Percentiles rank a stretch among this genome's conserved stretches.
phyloP scores from a whole-genome alignment of 2,888 invertebrate species.

The Cylloceria caligata region DNA sequence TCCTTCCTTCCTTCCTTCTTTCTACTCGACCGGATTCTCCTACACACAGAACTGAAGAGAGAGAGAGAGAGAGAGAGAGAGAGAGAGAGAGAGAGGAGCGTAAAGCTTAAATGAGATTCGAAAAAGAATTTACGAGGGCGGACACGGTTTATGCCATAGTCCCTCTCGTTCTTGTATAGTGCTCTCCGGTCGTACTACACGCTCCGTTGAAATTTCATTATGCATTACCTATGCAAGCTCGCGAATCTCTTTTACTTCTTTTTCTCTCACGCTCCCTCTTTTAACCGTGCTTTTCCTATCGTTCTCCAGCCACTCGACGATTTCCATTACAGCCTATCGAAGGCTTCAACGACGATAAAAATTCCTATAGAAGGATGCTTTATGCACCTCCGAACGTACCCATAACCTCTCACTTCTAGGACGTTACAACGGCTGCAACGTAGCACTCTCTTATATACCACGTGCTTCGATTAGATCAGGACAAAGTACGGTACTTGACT shows the following conservation, averaged over 20 bases:
- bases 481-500: neutral
- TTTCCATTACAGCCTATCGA: slow-evolving; percentile 51
- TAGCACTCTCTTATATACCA: neutral
- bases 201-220: slow-evolving; percentile 51
- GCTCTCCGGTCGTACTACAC: slow-evolving; percentile 24
- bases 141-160: slow-evolving; percentile 34
- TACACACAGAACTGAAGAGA: neutral
- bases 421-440: neutral
- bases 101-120: slow-evolving; percentile 51
- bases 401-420: neutral
- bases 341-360: slow-evolving; percentile 64
- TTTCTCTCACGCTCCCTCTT: slow-evolving; percentile 26
- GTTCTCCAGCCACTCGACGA: slow-evolving; percentile 56
- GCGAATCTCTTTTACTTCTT: slow-evolving; percentile 34
- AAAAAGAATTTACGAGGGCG: slow-evolving; percentile 56
- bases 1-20: neutral
- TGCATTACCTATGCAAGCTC: slow-evolving; percentile 52
- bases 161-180: slow-evolving; percentile 12
- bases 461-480: neutral
- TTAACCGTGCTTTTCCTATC: slow-evolving; percentile 23
- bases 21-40: neutral
- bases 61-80: slow-evolving; percentile 1
- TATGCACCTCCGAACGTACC: slow-evolving; percentile 35
- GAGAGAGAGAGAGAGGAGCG: neutral
- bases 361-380: slow-evolving; percentile 60